phyloP scores from a whole-genome alignment of 2,888 invertebrate species.

The Zeuzera pyrina region DNA sequence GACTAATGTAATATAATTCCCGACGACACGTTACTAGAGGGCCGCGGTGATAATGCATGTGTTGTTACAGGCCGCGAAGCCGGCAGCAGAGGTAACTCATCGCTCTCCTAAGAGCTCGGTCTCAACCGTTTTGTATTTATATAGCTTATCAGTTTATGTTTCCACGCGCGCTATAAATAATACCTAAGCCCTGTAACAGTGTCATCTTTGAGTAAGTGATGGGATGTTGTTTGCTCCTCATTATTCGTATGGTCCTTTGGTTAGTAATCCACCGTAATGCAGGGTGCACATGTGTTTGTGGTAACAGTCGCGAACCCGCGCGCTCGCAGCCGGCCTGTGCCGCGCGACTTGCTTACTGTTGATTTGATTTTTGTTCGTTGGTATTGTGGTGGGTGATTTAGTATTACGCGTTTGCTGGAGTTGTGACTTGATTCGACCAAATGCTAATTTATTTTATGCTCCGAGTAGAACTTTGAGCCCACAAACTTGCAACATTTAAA shows the following conservation, averaged over 20 bases:
- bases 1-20: background rate
- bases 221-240: constrained; percentile 68
- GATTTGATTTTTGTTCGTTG: constrained; percentile 47
- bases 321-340: constrained; percentile 31
- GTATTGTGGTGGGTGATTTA: constrained; percentile 60
- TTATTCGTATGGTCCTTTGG: constrained; percentile 52
- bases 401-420: constrained; percentile 54
- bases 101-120: constrained; percentile 38
- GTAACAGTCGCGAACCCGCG: constrained; percentile 40
- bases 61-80: constrained; percentile 81
- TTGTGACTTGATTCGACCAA: constrained; percentile 45
- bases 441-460: constrained; percentile 55
- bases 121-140: too few species aligned
- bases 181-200: constrained; percentile 1
- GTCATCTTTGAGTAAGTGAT: constrained; percentile 64
- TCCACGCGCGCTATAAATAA: constrained; percentile 38
- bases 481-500: constrained; percentile 44
- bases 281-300: constrained; percentile 64
- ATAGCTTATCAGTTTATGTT: too few species aligned
- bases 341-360: constrained; percentile 51
- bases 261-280: constrained; percentile 55
- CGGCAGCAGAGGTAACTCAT: constrained; percentile 77
- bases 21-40: constrained; percentile 6
- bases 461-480: constrained; percentile 68
- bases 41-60: constrained; percentile 48